Evolutionary conservation across 2,113 vertebrate genomes (phyloP).

Genomic region (Antigone vipio): DNA sequence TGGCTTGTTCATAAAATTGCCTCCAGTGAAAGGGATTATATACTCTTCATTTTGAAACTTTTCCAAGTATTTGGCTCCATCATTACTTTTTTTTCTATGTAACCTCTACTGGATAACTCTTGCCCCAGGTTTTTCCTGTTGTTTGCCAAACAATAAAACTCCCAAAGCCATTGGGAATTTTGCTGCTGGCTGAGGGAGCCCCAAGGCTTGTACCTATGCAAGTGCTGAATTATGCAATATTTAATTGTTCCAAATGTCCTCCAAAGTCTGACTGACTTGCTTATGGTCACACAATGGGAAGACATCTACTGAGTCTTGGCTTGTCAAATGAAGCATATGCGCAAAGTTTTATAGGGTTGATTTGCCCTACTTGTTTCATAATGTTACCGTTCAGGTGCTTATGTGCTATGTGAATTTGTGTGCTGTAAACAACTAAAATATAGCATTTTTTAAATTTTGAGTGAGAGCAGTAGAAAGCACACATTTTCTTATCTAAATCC

Average conservation of each 20-base stretch:
- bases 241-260: not conserved
- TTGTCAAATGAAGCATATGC: not conserved
- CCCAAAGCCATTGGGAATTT: not conserved
- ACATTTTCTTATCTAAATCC: not conserved
- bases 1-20: not conserved
- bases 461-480: not conserved
- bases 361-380: not conserved
- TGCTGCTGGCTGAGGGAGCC: not conserved
- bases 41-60: not conserved
- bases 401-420: not conserved
- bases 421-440: not conserved
- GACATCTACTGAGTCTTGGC: not conserved
- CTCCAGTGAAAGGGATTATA: not conserved
- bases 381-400: not conserved
- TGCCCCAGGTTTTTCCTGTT: not conserved
- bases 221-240: not conserved
- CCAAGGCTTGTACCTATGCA: not conserved
- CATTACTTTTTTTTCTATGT: not conserved
- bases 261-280: not conserved
- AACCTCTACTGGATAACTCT: not conserved
- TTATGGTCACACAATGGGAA: not conserved
- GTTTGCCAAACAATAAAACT: not conserved
- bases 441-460: not conserved
- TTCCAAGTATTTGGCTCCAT: not conserved
- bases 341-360: not conserved